Evolutionary conservation across 2,888 invertebrate species (phyloP).

Genomic region (Drosophila greeni): DNA sequence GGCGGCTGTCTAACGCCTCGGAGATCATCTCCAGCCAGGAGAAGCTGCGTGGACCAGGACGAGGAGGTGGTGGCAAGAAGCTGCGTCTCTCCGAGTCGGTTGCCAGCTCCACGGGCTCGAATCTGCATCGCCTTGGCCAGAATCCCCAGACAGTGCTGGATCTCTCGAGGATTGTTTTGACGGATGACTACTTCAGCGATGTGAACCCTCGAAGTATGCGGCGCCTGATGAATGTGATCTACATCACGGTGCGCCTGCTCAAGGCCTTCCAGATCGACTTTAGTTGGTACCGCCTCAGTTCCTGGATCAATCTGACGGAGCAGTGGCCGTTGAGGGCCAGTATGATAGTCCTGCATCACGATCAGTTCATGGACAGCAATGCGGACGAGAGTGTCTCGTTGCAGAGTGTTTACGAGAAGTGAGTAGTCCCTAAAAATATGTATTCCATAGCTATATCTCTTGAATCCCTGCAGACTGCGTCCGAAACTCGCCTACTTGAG

Average conservation of each 20-base stretch:
- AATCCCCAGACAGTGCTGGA: constrained; percentile 81
- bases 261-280: constrained; percentile 99
- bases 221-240: constrained; percentile 97
- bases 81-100: constrained; percentile 91
- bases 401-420: constrained; percentile 96
- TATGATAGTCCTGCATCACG: constrained; percentile 97
- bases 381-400: constrained; percentile 91
- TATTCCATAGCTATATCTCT: not conserved
- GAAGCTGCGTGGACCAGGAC: constrained; percentile 82
- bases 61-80: constrained; percentile 83
- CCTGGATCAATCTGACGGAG: constrained; percentile 99
- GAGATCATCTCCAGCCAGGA: constrained; percentile 90
- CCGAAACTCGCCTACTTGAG: constrained; percentile 89
- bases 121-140: constrained; percentile 87
- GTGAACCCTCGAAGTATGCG: constrained; percentile 98
- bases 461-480: constrained; percentile 82
- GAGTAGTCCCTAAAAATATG: constrained; percentile 73
- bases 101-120: constrained; percentile 94
- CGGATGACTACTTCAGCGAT: constrained; percentile 99
- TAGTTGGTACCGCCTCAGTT: constrained; percentile 98
- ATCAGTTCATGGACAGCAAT: constrained; percentile 89
- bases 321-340: constrained; percentile 99
- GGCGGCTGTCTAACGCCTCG: constrained; percentile 88
- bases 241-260: constrained; percentile 95
- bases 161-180: constrained; percentile 89